phyloP scores from a whole-genome alignment of 2,888 invertebrate genomes.

The Caenorhabditis sp. region DNA sequence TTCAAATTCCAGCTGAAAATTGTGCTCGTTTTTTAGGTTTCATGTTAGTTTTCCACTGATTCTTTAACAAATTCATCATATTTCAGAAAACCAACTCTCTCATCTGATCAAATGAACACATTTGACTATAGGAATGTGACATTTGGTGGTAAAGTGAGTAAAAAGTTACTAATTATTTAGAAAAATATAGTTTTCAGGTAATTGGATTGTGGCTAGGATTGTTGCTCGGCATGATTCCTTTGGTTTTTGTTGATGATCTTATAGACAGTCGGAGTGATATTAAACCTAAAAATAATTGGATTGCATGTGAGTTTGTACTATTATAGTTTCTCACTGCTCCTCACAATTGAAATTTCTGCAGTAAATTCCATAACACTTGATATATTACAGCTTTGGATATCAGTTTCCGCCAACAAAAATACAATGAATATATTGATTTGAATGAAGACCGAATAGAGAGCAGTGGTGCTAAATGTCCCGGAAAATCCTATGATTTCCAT shows the following conservation, averaged over 20 bases:
- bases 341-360: too few relatives aligned
- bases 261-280: conserved; percentile 11
- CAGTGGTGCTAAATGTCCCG: neutral
- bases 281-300: neutral
- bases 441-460: neutral
- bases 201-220: conserved; percentile 30
- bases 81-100: conserved; percentile 26
- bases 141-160: conserved; percentile 13
- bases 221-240: conserved; percentile 30
- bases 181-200: conserved; percentile 15
- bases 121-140: conserved; percentile 12
- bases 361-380: too few relatives aligned
- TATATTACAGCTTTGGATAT: neutral
- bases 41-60: neutral
- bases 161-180: neutral
- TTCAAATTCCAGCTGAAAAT: conserved; percentile 28
- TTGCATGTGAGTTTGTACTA: neutral
- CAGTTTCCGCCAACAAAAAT: neutral
- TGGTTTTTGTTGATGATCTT: conserved; percentile 38
- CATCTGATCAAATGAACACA: conserved; percentile 37
- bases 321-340: too few relatives aligned
- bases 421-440: neutral
- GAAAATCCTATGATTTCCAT: neutral
- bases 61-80: neutral
- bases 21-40: neutral